Percentiles rank a stretch among this genome's conserved stretches.
phyloP scores from a whole-genome alignment of 2,113 vertebrate genomes.

The Bagarius yarrelli region DNA sequence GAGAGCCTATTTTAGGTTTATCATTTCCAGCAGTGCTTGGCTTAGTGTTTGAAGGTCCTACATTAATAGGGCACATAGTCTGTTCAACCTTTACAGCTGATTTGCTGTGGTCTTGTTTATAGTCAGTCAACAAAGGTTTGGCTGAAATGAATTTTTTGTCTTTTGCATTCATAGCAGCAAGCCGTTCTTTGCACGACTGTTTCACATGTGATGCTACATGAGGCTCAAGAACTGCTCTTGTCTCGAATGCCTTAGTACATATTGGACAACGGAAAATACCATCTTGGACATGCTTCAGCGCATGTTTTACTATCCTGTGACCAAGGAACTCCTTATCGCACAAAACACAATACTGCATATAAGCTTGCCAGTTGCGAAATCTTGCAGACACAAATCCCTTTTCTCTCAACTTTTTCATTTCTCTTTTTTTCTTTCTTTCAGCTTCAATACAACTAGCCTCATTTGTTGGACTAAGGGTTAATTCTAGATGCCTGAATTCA shows the following conservation, averaged over 20 bases:
- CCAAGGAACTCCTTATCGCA: conserved; percentile 98
- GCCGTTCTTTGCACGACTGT: conserved; percentile 94
- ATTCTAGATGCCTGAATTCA: conserved; percentile 83
- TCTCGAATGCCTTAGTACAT: conserved; percentile 92
- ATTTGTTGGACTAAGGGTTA: conserved; percentile 79
- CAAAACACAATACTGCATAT: conserved; percentile 99
- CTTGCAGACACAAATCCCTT: conserved; percentile 94
- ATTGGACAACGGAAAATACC: conserved; percentile 96
- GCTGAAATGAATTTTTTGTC: conserved; percentile 73
- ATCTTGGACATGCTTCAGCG: conserved; percentile 96
- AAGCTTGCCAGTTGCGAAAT: conserved; percentile 97
- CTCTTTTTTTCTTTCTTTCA: conserved; percentile 89
- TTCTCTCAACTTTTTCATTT: conserved; percentile 91
- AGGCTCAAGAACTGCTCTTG: conserved; percentile 90
- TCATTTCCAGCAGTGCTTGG: conserved; percentile 73
- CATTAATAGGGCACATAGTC: conserved; percentile 58
- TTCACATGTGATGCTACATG: conserved; percentile 97
- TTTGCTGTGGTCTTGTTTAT: conserved; percentile 35
- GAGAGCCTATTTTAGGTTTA: conserved; percentile 73
- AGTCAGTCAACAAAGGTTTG: conserved; percentile 64
- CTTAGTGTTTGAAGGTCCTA: conserved; percentile 72
- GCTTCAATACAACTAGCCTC: conserved; percentile 81
- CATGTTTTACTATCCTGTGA: conserved; percentile 95
- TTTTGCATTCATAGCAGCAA: conserved; percentile 93
- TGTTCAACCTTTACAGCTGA: conserved; percentile 66